Conservation (phyloP, 2,797 vertebrate genomes). For the Catostomus latipinnis region DNA sequence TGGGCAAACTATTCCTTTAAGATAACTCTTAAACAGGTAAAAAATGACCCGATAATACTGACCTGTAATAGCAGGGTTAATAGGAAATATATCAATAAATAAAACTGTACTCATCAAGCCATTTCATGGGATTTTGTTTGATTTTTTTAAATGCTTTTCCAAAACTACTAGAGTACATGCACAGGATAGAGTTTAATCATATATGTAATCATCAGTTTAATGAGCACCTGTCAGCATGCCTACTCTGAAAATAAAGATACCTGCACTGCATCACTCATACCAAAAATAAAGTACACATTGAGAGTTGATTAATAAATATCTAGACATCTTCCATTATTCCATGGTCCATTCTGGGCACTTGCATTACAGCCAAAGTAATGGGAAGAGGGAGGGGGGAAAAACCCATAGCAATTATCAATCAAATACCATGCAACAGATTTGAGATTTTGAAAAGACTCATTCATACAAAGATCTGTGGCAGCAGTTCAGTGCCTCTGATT, state of each 20-base stretch:
- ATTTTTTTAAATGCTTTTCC: constrained; percentile 5
- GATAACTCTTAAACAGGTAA: no score
- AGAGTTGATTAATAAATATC: constrained; percentile 77
- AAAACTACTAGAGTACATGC: neutral
- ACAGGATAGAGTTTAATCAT: neutral
- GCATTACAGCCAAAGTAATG: constrained; percentile 73
- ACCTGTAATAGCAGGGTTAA: no score
- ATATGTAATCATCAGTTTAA: constrained; percentile 40
- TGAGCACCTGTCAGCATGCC: constrained; percentile 50
- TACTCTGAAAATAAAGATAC: constrained; percentile 24
- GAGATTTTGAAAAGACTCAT: constrained; percentile 91
- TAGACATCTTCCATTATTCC: constrained; percentile 78
- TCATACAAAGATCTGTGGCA: constrained; percentile 95
- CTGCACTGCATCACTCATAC: constrained; percentile 21
- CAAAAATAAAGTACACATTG: constrained; percentile 13
- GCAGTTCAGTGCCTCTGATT: constrained; percentile 93
- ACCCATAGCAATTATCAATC: constrained; percentile 92
- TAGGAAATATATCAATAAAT: no score
- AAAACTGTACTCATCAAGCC: neutral
- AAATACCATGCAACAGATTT: constrained; percentile 95
- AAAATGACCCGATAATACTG: no score
- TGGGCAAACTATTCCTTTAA: no score
- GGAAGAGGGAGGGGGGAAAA: constrained; percentile 57
- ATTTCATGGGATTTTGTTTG: neutral
- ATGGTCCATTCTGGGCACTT: constrained; percentile 79